Conservation (phyloP, 2,113 vertebrate species). For the Aegithalos caudatus region DNA sequence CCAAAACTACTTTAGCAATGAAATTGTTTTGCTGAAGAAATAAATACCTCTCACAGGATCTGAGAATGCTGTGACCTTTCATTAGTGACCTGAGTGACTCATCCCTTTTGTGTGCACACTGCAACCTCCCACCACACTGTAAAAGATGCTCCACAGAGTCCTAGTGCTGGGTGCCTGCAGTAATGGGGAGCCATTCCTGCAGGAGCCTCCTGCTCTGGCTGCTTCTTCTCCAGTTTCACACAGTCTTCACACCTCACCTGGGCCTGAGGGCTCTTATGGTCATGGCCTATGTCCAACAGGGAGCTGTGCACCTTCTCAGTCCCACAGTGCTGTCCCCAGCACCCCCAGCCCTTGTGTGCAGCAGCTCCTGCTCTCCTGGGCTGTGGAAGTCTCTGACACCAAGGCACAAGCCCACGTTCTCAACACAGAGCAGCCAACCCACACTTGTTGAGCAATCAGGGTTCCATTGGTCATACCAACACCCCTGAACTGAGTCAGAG, state of each 20-base stretch:
- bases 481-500: not conserved
- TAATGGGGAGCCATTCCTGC: accelerated
- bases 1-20: not conserved
- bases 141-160: not conserved
- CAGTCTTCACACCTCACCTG: accelerated
- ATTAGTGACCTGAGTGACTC: constrained; percentile 39
- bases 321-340: accelerated
- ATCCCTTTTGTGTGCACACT: not conserved
- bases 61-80: constrained; percentile 16
- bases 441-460: not conserved
- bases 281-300: not conserved
- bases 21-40: constrained; percentile 2
- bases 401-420: not conserved
- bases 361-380: accelerated
- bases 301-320: not conserved
- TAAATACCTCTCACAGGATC: not conserved
- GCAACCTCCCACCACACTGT: not conserved
- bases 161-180: accelerated
- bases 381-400: not conserved
- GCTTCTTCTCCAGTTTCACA: not conserved
- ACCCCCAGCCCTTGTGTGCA: not conserved
- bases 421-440: not conserved
- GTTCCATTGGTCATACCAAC: not conserved
- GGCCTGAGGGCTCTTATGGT: not conserved
- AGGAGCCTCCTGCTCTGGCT: not conserved